Evolutionary conservation across 2,888 invertebrate species (phyloP).

Genomic region (Mallateleia sp.): DNA sequence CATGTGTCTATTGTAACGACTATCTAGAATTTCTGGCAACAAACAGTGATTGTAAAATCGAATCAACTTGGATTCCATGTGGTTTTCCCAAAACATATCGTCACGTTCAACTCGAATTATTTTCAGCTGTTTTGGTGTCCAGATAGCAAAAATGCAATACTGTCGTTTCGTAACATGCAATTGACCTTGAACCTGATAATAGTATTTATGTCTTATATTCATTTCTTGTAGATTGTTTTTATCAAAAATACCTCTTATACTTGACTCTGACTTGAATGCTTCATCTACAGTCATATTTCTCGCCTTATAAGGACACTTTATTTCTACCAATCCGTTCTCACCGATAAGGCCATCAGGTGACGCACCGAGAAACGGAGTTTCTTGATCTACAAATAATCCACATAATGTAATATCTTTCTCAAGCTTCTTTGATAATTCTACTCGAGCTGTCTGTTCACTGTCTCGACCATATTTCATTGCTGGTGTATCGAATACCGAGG

Average conservation of each 20-base stretch:
- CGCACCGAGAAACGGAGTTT: slow-evolving; percentile 76
- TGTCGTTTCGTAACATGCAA: slow-evolving; percentile 16
- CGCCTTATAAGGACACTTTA: slow-evolving; percentile 39
- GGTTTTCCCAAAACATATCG: slow-evolving; percentile 13
- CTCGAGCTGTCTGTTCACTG: neutral
- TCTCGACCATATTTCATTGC: neutral
- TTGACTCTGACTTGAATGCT: slow-evolving; percentile 20
- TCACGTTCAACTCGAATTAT: slow-evolving; percentile 19
- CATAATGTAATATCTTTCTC: slow-evolving; percentile 66
- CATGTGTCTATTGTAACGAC: slow-evolving; percentile 6
- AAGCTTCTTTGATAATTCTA: slow-evolving; percentile 1
- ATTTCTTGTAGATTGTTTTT: neutral
- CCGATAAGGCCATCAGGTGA: slow-evolving; percentile 77
- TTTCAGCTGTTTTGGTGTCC: neutral
- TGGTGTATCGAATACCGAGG: neutral
- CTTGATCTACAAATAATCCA: slow-evolving; percentile 81
- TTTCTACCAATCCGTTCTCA: slow-evolving; percentile 77
- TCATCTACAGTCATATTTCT: neutral
- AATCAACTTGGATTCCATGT: slow-evolving; percentile 3
- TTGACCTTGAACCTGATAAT: slow-evolving; percentile 27
- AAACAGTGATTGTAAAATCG: slow-evolving; percentile 18
- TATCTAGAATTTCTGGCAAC: slow-evolving; percentile 14
- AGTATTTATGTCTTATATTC: slow-evolving; percentile 28
- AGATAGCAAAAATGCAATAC: slow-evolving; percentile 1
- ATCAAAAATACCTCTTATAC: neutral